A percentile compares a stretch with the other conserved stretches of the same genome.
These are phyloP conservation scores for Chaetoderma sp. DNA, from an alignment of 2,888 invertebrate species.

Conservation along the genomic window DNA sequence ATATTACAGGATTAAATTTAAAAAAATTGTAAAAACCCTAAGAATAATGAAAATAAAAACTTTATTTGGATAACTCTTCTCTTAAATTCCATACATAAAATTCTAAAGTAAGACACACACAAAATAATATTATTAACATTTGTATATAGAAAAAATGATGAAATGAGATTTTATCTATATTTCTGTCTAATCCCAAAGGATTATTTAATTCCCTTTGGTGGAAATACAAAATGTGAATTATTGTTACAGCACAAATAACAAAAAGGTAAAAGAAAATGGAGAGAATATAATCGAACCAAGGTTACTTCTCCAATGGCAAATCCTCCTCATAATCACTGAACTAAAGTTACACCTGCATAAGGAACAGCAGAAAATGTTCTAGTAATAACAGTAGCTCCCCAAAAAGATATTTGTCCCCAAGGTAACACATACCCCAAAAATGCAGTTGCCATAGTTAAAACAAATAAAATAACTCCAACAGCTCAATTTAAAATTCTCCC, in stretches of 20 bases:
- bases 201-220: slow-evolving; percentile 80
- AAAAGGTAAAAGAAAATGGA: slow-evolving; percentile 82
- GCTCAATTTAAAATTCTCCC: slow-evolving; percentile 74
- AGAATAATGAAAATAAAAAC: too few relatives aligned
- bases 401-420: slow-evolving; percentile 86
- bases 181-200: slow-evolving; percentile 77
- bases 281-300: slow-evolving; percentile 81
- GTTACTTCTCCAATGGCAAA: slow-evolving; percentile 82
- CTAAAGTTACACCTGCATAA: slow-evolving; percentile 76
- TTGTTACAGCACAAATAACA: slow-evolving; percentile 74
- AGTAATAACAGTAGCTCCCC: slow-evolving; percentile 85
- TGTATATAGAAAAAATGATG: slow-evolving; percentile 78
- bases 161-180: slow-evolving; percentile 79
- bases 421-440: slow-evolving; percentile 80
- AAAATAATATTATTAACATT: slow-evolving; percentile 71
- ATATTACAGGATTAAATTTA: too few relatives aligned
- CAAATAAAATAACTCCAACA: slow-evolving; percentile 77
- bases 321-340: slow-evolving; percentile 82
- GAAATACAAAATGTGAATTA: slow-evolving; percentile 77
- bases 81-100: too few relatives aligned
- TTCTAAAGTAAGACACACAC: too few relatives aligned
- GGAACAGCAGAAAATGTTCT: slow-evolving; percentile 81
- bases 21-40: too few relatives aligned
- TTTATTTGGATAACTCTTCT: too few relatives aligned
- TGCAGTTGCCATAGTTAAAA: slow-evolving; percentile 79